Conservation (phyloP, 2,888 invertebrate genomes). For the Ischnura elegans region DNA sequence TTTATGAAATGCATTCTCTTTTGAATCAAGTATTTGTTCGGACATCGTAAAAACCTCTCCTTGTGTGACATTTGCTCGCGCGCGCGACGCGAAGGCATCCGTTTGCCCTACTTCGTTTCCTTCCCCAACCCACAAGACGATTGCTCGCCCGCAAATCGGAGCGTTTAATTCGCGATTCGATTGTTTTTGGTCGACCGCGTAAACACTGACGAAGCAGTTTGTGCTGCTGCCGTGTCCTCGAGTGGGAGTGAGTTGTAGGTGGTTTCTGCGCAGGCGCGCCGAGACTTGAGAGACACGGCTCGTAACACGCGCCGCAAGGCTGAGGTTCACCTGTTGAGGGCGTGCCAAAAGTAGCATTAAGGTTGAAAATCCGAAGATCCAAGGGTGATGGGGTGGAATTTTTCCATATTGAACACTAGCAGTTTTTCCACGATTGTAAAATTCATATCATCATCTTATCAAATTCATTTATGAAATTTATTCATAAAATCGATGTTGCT, state of each 20-base stretch:
- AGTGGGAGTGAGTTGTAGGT: background rate
- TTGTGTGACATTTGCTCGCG: background rate
- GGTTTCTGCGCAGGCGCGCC: background rate
- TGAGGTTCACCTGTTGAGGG: too few species aligned
- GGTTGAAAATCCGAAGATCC: too few species aligned
- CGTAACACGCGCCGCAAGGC: background rate
- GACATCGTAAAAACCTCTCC: background rate
- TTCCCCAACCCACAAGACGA: background rate
- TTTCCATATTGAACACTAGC: too few species aligned
- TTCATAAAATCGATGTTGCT: too few species aligned
- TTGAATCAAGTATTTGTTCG: background rate
- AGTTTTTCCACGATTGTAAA: too few species aligned
- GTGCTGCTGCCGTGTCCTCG: background rate
- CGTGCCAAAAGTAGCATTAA: too few species aligned
- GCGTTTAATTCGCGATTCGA: background rate
- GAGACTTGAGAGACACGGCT: background rate
- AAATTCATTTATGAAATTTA: too few species aligned
- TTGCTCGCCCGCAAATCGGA: background rate
- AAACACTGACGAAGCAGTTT: conserved; percentile 35
- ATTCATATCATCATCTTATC: too few species aligned
- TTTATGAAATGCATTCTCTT: background rate
- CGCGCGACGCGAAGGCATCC: background rate
- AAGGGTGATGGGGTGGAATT: too few species aligned
- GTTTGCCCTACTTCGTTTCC: background rate
- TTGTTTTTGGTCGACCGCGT: conserved; percentile 11